A percentile compares a stretch with the other conserved stretches of the same genome.
Conservation (phyloP, 2,797 vertebrate species). For the Chaetophractus vellerosus region DNA sequence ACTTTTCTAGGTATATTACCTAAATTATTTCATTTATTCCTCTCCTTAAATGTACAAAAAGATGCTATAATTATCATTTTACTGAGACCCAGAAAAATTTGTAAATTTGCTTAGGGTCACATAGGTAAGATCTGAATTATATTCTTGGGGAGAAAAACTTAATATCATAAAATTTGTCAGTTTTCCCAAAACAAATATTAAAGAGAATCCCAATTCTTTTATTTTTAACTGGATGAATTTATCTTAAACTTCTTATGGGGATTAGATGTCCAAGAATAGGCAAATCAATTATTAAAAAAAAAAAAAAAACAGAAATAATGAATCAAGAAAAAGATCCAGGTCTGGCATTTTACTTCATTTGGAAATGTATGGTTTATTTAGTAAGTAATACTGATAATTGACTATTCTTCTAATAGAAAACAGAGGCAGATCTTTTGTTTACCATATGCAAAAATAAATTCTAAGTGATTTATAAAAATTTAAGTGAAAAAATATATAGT, state of each 20-base stretch:
- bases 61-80: background rate
- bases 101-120: background rate
- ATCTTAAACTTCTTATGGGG: background rate
- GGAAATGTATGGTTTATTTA: background rate
- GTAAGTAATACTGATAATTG: constrained; percentile 29
- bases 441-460: background rate
- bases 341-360: background rate
- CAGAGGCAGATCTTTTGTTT: background rate
- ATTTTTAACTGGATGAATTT: background rate
- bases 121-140: background rate
- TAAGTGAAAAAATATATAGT: background rate
- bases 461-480: background rate
- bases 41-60: background rate
- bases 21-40: background rate
- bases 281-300: background rate
- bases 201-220: background rate
- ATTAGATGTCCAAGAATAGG: background rate
- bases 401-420: background rate
- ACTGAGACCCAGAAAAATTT: background rate
- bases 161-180: background rate
- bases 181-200: background rate
- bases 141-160: background rate
- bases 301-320: background rate
- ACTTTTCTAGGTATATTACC: background rate
- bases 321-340: background rate